Percentiles rank a stretch among this genome's conserved stretches.
phyloP scores from a whole-genome alignment of 2,888 invertebrate species.

The Heliothis peltigera region DNA sequence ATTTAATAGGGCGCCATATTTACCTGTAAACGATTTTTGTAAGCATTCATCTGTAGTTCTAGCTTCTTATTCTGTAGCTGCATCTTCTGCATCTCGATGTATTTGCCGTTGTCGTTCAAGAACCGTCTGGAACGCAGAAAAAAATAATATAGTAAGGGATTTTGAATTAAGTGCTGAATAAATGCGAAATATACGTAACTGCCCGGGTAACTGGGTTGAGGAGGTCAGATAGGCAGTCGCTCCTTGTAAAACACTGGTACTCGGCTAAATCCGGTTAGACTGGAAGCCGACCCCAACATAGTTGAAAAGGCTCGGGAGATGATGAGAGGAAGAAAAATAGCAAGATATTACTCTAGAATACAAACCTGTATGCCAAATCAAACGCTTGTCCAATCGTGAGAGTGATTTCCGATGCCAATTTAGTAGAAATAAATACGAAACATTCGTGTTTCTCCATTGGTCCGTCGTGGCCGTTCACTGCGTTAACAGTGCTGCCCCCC shows the following conservation, averaged over 20 bases:
- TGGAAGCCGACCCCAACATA: no score
- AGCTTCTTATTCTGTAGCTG: conserved; percentile 96
- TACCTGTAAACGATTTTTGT: conserved; percentile 94
- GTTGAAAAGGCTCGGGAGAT: no score
- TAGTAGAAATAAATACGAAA: conserved; percentile 99
- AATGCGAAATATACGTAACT: no score
- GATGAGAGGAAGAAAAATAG: no score
- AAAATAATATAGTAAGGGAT: no score
- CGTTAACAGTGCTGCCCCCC: conserved; percentile 81
- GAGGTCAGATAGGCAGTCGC: no score
- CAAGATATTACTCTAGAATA: background rate
- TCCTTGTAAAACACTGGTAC: no score
- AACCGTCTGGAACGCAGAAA: conserved; percentile 92
- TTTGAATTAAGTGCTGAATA: no score
- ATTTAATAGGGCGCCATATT: background rate
- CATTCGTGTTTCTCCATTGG: conserved; percentile 95
- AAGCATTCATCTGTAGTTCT: conserved; percentile 95
- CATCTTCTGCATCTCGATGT: conserved; percentile 96
- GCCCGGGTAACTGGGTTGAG: no score
- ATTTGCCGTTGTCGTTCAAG: conserved; percentile 97
- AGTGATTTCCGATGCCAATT: conserved; percentile 99
- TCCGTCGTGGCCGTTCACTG: conserved; percentile 80
- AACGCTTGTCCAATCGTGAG: conserved; percentile 99
- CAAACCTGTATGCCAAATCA: conserved; percentile 97
- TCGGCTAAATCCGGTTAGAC: no score